phyloP scores from a whole-genome alignment of 1,140 invertebrate genomes.

The Diorhabda sublineata region DNA sequence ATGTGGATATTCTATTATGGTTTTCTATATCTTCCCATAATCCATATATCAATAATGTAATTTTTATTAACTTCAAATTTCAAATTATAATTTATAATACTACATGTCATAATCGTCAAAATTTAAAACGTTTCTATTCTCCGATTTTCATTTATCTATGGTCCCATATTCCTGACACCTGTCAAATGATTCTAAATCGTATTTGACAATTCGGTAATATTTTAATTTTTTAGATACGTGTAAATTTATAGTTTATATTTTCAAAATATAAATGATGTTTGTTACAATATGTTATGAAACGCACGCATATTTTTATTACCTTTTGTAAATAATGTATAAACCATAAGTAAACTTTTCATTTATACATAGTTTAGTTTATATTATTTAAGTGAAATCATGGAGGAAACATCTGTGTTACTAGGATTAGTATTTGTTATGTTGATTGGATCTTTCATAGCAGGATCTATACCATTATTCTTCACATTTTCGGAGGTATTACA shows the following conservation, averaged over 20 bases:
- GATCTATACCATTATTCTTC: conserved; percentile 89
- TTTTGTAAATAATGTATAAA: conserved; percentile 6
- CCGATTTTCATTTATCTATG: too few relatives aligned
- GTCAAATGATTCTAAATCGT: too few relatives aligned
- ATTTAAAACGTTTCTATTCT: too few relatives aligned
- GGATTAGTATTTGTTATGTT: conserved; percentile 87
- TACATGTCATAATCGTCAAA: too few relatives aligned
- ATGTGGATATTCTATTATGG: too few relatives aligned
- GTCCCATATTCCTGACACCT: too few relatives aligned
- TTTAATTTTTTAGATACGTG: conserved; percentile 4
- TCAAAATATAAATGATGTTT: conserved; percentile 6
- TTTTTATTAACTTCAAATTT: too few relatives aligned
- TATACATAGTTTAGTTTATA: conserved; percentile 9
- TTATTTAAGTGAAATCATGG: conserved; percentile 57
- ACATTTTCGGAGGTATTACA: conserved; percentile 85
- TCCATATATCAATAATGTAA: too few relatives aligned
- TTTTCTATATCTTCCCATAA: too few relatives aligned
- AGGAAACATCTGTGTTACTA: conserved; percentile 75
- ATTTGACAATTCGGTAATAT: background rate
- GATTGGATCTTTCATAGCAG: conserved; percentile 89
- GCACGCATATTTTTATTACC: conserved; percentile 31
- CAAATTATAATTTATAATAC: too few relatives aligned
- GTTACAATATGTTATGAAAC: conserved; percentile 24
- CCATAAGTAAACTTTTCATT: conserved; percentile 9
- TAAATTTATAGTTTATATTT: background rate